Evolutionary conservation across 30 jellyfish, hydroid and myxozoan species (phyloP).

Genomic region (Hydra vulgaris): DNA sequence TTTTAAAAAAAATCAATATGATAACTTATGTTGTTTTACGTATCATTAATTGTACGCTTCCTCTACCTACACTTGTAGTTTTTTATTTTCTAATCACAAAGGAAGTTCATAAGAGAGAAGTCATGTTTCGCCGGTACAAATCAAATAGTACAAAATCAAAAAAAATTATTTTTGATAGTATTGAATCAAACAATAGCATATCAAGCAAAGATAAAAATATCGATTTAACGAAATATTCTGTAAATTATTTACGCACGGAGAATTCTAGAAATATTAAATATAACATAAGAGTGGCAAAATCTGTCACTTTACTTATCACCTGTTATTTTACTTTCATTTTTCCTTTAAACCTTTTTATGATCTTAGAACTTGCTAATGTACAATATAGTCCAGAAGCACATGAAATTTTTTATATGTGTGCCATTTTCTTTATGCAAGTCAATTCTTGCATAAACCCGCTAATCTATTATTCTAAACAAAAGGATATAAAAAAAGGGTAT

Average conservation of each 20-base stretch:
- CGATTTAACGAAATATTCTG: neutral
- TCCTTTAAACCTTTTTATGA: slow-evolving; percentile 10
- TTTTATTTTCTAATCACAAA: slow-evolving; percentile 16
- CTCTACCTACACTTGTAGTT: neutral
- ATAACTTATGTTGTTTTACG: slow-evolving; percentile 4
- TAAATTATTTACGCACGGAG: neutral
- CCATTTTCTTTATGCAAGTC: neutral
- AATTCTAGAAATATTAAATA: neutral
- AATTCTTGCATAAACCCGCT: slow-evolving; percentile 64
- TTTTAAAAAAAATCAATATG: slow-evolving; percentile 18
- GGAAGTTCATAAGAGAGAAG: slow-evolving; percentile 13
- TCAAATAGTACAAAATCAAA: too few relatives aligned
- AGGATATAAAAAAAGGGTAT: neutral
- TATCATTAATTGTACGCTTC: neutral
- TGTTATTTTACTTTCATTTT: slow-evolving; percentile 9
- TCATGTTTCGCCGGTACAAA: neutral
- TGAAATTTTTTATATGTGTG: slow-evolving; percentile 10
- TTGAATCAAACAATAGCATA: too few relatives aligned
- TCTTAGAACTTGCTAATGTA: slow-evolving; percentile 1
- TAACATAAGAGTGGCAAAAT: slow-evolving; percentile 11
- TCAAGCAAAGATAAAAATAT: too few relatives aligned
- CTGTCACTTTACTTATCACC: slow-evolving; percentile 12
- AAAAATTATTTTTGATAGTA: too few relatives aligned
- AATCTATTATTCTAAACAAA: slow-evolving; percentile 35
- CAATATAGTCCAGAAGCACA: neutral